Evolutionary conservation across 2,797 vertebrate species (phyloP).

Genomic region (Dromococcyx pavoninus): DNA sequence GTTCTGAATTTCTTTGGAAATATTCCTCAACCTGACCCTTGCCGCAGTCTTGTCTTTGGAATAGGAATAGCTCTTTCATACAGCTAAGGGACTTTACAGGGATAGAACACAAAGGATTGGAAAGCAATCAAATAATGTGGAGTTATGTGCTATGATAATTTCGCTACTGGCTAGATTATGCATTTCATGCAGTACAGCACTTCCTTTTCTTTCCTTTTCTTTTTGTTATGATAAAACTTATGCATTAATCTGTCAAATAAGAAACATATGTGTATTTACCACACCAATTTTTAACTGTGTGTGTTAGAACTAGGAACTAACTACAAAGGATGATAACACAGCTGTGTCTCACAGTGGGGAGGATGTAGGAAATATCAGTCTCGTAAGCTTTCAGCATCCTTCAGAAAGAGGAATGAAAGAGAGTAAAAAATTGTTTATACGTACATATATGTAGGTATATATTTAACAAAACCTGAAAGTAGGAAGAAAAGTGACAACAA

Average conservation of each 20-base stretch:
- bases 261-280: background rate
- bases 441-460: background rate
- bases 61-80: background rate
- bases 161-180: background rate
- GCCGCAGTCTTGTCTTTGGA: background rate
- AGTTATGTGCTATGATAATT: background rate
- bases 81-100: background rate
- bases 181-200: background rate
- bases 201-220: background rate
- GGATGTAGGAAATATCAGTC: background rate
- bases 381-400: background rate
- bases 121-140: background rate
- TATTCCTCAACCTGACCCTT: background rate
- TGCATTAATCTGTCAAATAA: background rate
- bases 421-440: slow-evolving; percentile 27
- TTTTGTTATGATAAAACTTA: background rate
- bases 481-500: background rate
- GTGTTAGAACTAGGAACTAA: background rate
- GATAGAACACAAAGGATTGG: background rate
- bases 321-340: background rate
- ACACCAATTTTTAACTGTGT: background rate
- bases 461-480: background rate
- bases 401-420: slow-evolving; percentile 40
- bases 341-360: background rate
- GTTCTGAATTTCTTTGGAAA: background rate